Conservation (phyloP, 1,140 invertebrate species). For the Drosophila sturtevanti region DNA sequence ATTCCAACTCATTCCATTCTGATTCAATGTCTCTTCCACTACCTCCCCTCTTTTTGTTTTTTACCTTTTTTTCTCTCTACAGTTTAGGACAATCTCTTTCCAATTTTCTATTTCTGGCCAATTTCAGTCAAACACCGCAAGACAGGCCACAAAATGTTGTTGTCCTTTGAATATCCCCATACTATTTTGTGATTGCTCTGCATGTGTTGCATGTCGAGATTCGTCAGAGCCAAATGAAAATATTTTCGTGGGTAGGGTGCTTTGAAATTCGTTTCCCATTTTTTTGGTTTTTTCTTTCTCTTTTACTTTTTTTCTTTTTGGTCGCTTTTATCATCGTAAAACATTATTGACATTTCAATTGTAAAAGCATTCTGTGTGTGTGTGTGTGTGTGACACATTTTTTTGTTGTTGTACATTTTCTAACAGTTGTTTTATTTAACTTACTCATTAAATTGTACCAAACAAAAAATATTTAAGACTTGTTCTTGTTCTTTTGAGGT, state of each 20-base stretch:
- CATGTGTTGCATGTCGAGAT: constrained; percentile 70
- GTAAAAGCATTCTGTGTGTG: constrained; percentile 45
- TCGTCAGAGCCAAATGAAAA: constrained; percentile 68
- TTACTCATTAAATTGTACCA: constrained; percentile 55
- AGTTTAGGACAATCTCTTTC: not conserved
- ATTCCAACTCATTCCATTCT: not conserved
- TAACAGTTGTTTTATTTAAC: constrained; percentile 27
- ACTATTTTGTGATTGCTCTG: constrained; percentile 63
- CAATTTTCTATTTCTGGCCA: constrained; percentile 57
- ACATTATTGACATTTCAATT: constrained; percentile 81
- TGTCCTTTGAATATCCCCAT: constrained; percentile 16
- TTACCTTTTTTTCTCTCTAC: constrained; percentile 15
- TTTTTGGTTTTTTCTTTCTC: constrained; percentile 14
- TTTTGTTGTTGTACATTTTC: constrained; percentile 43
- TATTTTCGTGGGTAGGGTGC: constrained; percentile 45
- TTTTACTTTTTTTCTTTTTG: constrained; percentile 26
- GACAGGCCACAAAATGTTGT: constrained; percentile 74
- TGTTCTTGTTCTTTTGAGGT: constrained; percentile 12
- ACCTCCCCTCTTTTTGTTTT: too few relatives aligned
- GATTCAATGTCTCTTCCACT: too few relatives aligned
- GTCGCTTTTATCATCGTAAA: constrained; percentile 65
- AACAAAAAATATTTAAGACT: constrained; percentile 6
- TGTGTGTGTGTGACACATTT: constrained; percentile 61
- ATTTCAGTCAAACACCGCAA: constrained; percentile 74
- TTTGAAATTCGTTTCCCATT: constrained; percentile 14